Conservation (phyloP, 2,888 invertebrate genomes). For the Ditula angustiorana region DNA sequence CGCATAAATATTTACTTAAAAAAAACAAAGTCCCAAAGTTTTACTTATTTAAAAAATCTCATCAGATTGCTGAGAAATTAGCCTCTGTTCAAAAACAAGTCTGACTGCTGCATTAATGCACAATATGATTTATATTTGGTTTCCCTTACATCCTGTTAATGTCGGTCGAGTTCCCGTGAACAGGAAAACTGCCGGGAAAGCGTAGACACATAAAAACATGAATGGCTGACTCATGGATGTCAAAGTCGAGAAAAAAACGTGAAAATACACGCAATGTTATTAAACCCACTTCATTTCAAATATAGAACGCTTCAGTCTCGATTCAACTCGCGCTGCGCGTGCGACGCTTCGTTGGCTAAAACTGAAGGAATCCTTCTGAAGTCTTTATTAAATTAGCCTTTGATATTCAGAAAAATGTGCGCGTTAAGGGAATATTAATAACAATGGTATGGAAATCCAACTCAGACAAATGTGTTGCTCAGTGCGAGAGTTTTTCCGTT, state of each 20-base stretch:
- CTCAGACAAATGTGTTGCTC: background rate
- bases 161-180: conserved; percentile 5
- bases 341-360: conserved; percentile 57
- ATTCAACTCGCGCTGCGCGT: conserved; percentile 65
- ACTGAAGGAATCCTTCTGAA: conserved; percentile 18
- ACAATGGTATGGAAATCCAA: background rate
- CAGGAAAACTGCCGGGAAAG: conserved; percentile 17
- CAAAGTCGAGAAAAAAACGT: conserved; percentile 68
- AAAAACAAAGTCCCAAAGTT: no score
- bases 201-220: conserved; percentile 53
- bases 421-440: background rate
- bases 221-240: conserved; percentile 70
- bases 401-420: conserved; percentile 21
- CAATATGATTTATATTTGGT: conserved; percentile 45
- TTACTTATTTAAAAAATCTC: no score
- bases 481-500: background rate
- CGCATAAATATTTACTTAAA: no score
- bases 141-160: conserved; percentile 7
- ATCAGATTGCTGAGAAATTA: background rate
- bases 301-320: conserved; percentile 80
- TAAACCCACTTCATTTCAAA: conserved; percentile 81
- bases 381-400: conserved; percentile 16
- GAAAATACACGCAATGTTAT: conserved; percentile 81
- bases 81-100: background rate
- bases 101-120: background rate